Conservation (phyloP, 2,888 invertebrate genomes). For the Tenthredo distinguenda region DNA sequence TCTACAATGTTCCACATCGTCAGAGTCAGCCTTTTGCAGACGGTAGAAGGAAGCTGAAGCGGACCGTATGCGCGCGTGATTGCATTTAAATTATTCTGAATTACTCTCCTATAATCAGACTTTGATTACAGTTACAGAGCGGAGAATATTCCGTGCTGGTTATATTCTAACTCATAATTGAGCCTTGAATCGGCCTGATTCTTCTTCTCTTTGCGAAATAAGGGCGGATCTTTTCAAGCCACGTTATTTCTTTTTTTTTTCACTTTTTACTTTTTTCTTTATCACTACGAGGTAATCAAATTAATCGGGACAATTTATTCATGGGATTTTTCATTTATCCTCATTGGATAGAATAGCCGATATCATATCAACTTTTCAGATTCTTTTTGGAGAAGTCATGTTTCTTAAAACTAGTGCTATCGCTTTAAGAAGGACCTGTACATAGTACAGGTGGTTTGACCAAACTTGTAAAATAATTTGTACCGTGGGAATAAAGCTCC, state of each 20-base stretch:
- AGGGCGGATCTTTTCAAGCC: neutral
- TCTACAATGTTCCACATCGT: conserved; percentile 7
- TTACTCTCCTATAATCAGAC: conserved; percentile 45
- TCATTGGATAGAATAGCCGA: neutral
- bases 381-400: neutral
- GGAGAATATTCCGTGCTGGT: conserved; percentile 20
- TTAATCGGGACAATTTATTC: neutral
- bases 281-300: neutral
- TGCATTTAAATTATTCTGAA: conserved; percentile 52
- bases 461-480: too few relatives aligned
- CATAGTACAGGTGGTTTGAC: too few relatives aligned
- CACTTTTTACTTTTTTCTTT: neutral
- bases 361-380: neutral
- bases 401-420: neutral
- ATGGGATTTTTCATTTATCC: neutral
- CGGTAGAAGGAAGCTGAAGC: neutral
- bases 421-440: too few relatives aligned
- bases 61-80: conserved; percentile 44
- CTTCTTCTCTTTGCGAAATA: neutral
- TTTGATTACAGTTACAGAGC: conserved; percentile 47
- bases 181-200: conserved; percentile 32
- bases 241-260: neutral
- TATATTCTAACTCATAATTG: conserved; percentile 35
- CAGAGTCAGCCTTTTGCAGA: neutral
- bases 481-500: too few relatives aligned